Evolutionary conservation across 2,797 vertebrate species (phyloP).

Genomic region (Cephalopachus bancanus): DNA sequence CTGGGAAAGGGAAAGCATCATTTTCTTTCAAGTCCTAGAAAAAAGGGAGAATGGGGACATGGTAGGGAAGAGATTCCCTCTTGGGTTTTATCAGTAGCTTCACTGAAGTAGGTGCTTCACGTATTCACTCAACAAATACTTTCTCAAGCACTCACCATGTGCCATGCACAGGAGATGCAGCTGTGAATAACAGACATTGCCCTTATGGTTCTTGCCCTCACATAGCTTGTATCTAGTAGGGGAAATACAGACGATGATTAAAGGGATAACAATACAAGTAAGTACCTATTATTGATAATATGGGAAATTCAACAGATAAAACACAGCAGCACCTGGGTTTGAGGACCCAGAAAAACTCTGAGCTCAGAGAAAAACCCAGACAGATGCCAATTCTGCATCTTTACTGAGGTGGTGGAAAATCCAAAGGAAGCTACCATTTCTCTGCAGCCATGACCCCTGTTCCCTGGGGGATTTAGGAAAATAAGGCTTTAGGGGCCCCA

Average conservation of each 20-base stretch:
- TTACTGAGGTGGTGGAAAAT: neutral
- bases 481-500: neutral
- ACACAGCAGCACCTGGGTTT: conserved; percentile 1
- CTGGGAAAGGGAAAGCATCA: conserved; percentile 7
- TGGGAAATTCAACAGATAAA: neutral
- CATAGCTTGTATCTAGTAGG: neutral
- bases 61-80: conserved; percentile 23
- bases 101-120: conserved; percentile 16
- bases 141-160: neutral
- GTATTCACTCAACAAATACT: conserved; percentile 1
- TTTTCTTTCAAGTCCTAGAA: neutral
- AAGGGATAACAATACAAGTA: neutral
- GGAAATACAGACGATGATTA: neutral
- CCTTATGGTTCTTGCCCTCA: neutral
- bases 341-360: neutral
- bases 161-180: neutral
- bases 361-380: neutral
- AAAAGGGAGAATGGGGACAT: neutral
- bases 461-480: neutral
- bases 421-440: neutral
- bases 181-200: neutral
- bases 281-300: conserved; percentile 31
- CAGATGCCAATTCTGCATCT: neutral
- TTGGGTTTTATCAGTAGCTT: conserved; percentile 48
- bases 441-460: neutral